Conservation (phyloP, 2,113 vertebrate species). For the Nothobranchius kuhntae region DNA sequence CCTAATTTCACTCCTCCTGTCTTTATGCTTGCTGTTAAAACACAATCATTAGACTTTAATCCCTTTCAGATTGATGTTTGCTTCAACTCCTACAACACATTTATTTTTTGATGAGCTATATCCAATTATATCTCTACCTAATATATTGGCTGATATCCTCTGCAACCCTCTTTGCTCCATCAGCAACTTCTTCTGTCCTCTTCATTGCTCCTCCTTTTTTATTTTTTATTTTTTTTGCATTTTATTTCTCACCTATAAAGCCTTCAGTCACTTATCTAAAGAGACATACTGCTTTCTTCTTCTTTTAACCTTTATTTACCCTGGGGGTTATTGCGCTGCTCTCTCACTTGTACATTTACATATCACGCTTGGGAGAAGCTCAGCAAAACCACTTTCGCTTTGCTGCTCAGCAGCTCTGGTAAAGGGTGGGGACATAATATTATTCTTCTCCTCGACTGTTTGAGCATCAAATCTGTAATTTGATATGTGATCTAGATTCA, state of each 20-base stretch:
- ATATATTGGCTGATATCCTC: slow-evolving; percentile 44
- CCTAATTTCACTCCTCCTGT: too few relatives aligned
- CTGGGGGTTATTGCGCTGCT: slow-evolving; percentile 7
- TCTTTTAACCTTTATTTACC: slow-evolving; percentile 32
- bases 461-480: neutral
- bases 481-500: neutral
- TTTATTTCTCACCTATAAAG: slow-evolving; percentile 2
- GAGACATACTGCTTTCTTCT: slow-evolving; percentile 16
- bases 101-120: neutral
- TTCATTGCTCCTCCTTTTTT: neutral
- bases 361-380: slow-evolving; percentile 42
- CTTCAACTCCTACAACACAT: too few relatives aligned
- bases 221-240: slow-evolving; percentile 20
- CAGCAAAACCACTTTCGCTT: neutral
- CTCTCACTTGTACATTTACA: slow-evolving; percentile 29
- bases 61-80: neutral
- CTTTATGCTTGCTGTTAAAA: neutral
- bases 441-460: too few relatives aligned
- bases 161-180: slow-evolving; percentile 13
- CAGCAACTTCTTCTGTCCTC: neutral
- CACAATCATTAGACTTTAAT: neutral
- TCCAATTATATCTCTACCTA: slow-evolving; percentile 13
- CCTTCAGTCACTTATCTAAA: slow-evolving; percentile 5
- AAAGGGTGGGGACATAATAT: slow-evolving; percentile 2
- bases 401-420: neutral